Conservation (phyloP, 1,140 invertebrate species). For the Drosophila tani region DNA sequence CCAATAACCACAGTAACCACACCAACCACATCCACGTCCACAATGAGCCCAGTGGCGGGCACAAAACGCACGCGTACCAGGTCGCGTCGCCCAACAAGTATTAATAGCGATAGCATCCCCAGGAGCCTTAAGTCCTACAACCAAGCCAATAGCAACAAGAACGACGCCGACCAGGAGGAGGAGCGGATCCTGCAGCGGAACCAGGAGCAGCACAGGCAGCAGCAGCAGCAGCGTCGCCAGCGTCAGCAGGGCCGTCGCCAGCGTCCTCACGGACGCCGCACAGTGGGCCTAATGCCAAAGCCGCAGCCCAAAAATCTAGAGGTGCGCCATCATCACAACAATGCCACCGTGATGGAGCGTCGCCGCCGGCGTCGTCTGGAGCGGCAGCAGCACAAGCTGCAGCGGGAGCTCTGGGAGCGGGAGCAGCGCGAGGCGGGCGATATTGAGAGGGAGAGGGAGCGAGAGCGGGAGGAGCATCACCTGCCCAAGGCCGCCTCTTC, state of each 20-base stretch:
- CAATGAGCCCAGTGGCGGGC: conserved; percentile 53
- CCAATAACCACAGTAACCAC: conserved; percentile 49
- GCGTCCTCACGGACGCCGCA: conserved; percentile 17
- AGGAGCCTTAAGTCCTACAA: conserved; percentile 64
- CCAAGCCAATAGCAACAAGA: conserved; percentile 60
- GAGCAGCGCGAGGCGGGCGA: conserved; percentile 19
- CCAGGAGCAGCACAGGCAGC: conserved; percentile 15
- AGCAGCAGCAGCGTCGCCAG: conserved; percentile 10
- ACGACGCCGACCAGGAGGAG: conserved; percentile 40
- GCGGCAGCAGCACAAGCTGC: conserved; percentile 51
- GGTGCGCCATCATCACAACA: conserved; percentile 75
- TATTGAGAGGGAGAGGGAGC: conserved; percentile 5
- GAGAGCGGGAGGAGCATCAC: conserved; percentile 46
- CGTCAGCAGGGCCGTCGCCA: conserved; percentile 17
- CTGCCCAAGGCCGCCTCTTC: conserved; percentile 66
- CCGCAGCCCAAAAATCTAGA: conserved; percentile 74
- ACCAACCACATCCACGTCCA: conserved; percentile 47
- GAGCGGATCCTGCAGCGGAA: conserved; percentile 41
- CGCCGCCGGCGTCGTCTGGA: conserved; percentile 57
- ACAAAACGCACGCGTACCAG: conserved; percentile 58
- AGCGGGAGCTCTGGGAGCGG: conserved; percentile 36
- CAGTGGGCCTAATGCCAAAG: conserved; percentile 50
- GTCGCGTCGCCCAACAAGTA: conserved; percentile 64
- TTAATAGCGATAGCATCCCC: conserved; percentile 75
- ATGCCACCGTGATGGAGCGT: conserved; percentile 62